phyloP scores from a whole-genome alignment of 1,140 invertebrate genomes.

The Schlechtendalia chinensis region DNA sequence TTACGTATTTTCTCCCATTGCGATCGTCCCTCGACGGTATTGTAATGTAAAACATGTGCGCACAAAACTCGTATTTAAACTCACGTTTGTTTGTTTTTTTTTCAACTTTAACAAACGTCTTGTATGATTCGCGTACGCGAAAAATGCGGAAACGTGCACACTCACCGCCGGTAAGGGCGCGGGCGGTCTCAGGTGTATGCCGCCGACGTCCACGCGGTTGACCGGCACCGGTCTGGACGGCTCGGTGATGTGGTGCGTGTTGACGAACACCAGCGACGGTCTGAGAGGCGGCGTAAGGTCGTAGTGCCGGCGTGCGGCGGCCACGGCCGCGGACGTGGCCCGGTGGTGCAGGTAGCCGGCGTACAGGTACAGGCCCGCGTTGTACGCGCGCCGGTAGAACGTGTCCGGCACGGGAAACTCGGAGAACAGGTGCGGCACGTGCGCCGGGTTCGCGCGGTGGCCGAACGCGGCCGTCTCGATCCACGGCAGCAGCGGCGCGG shows the following conservation, averaged over 20 bases:
- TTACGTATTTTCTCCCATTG: no score
- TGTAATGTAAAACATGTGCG: no score
- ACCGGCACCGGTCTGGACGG: neutral
- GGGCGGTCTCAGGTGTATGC: constrained; percentile 50
- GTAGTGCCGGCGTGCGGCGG: neutral
- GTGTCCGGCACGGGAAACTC: neutral
- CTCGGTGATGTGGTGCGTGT: constrained; percentile 14
- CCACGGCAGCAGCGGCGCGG: neutral
- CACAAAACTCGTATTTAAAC: no score
- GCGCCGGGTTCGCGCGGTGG: neutral
- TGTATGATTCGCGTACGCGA: no score
- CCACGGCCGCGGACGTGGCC: neutral
- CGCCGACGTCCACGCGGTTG: constrained; percentile 33
- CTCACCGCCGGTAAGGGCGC: constrained; percentile 51
- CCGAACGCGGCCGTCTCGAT: neutral
- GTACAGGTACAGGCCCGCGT: neutral
- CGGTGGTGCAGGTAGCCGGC: neutral
- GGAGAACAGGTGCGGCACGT: neutral
- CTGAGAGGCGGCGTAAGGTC: neutral
- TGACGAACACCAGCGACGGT: constrained; percentile 23
- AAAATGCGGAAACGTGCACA: neutral
- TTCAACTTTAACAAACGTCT: no score
- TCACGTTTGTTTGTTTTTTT: no score
- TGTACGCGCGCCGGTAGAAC: neutral
- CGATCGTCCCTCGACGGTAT: no score